Evolutionary conservation across 2,797 vertebrate genomes (phyloP), one percentile per base, ranked within the genome.

Genomic region (Premnoplex brunnescens): DNA sequence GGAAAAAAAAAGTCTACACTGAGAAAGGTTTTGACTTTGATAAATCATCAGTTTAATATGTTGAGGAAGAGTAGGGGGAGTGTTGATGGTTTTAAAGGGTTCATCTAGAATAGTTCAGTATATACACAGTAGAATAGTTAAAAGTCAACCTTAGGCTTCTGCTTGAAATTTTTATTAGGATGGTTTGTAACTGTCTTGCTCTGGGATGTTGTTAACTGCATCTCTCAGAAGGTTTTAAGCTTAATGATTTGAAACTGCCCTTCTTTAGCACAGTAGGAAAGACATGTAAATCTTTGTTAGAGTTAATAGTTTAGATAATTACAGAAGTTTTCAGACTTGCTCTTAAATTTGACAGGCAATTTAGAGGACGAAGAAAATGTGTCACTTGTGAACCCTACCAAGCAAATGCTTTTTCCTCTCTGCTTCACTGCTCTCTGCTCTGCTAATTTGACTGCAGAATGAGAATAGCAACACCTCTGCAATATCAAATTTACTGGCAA

Each of bases 261-360:
- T 89, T 91, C 52, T 93, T 89, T 62, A 88, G 3, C 69, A 55
- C 46, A 64, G 62, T 68, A 52, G 58, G 58, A 85, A 88, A 91
- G 54, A 62, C 54, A 80, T 72, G 64, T 80, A 92, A 83, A 92
- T 92, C 89, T 92, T 85, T 86, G 66, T 86, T 96, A 81, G 76
- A 84, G 39, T 55, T 88, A 81, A 95, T 75, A 90, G 69, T 93
- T 94, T 84, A 89, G 80, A 88, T 93, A 93, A 95, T 95, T 91
- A 79, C 59, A 69, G 55, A 91, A 95, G 55, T 91, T 93, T 95
- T 84, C 80, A 90, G 59, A 48, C 28, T 88, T 90, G 76, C 51
- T 94, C 68, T 95, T 94, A 90, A 77, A 95, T 91, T 84, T 96
- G 80, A 97, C 92, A 88, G 83, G 67, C 75, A 90, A 95, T 93